Evolutionary conservation across 1,140 invertebrate genomes (phyloP), one percentile per base, ranked within the genome.

Genomic region (Radopholus similis): DNA sequence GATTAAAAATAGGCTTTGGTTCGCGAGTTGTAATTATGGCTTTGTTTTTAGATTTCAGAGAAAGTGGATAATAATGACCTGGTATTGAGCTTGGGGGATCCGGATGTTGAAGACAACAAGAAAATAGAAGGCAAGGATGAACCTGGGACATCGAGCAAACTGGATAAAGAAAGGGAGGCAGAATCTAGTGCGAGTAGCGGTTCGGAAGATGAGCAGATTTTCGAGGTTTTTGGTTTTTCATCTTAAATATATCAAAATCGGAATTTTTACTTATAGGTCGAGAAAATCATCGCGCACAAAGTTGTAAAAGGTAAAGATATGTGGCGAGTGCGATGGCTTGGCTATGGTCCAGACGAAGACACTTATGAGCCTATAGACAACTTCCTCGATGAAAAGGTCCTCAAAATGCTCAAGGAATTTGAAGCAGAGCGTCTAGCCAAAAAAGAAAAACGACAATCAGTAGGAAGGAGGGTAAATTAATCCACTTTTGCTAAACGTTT

Each of bases 331-430:
- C 69, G 68, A 3, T 70, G 68, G 68, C 23, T 40, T 37, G 65
- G 65, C 13, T 70, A 71, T 56, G 68, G 69, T 0, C 37, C 66
- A n/a, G 40, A 56, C 23, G 49, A 70, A 15, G 68, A 70, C 26
- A 70, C 68, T 4, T 70, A 66, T 65, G 68, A 70, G 68, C 68
- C 68, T 6, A 38, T 34, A 15, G 55, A 40, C 15, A 69, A 71
- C 59, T 59, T 70, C 18, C 28, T 53, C 21, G 65, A 62, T 49
- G 35, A 34, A 13, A 55, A 68, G 32, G 35, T 68, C 4, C 34
- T 18, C 11, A 49, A 4, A 13, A 51, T 60, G 47, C 28, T 68
- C 11, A 55, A 69, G n/a, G 26, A 68, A 8, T 68, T 54, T 68
- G 60, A 44, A 47, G 26, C 18, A 2, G n/a, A 67, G 15, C 38